Evolutionary conservation across 2,797 vertebrate species (phyloP).

Genomic region (Semaprochilodus insignis): DNA sequence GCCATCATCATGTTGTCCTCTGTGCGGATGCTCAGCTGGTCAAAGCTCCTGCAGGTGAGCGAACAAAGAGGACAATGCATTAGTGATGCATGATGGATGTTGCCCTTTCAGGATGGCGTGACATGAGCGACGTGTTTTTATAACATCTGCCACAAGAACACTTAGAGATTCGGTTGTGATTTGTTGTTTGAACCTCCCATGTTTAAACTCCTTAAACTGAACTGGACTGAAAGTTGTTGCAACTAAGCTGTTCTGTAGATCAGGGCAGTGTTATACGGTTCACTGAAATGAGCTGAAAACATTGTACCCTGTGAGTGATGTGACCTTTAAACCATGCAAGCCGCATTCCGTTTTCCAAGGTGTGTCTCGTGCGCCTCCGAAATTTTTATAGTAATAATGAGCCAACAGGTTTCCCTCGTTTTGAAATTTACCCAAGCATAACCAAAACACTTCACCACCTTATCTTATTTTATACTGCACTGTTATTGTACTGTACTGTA

Average conservation of each 20-base stretch:
- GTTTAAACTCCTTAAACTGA: not conserved
- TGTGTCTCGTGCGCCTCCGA: not conserved
- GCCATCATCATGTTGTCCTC: constrained; percentile 43
- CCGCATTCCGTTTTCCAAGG: not conserved
- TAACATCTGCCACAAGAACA: no score
- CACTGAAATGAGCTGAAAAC: not conserved
- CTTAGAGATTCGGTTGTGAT: no score
- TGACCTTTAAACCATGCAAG: not conserved
- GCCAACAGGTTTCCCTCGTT: not conserved
- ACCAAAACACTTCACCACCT: not conserved
- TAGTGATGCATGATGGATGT: not conserved
- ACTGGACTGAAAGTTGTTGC: not conserved
- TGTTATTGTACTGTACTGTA: not conserved
- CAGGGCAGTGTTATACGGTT: not conserved
- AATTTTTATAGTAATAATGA: not conserved
- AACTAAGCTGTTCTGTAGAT: not conserved
- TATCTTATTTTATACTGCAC: not conserved
- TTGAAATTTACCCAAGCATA: not conserved
- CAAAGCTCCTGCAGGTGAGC: constrained; percentile 48
- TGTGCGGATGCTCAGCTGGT: constrained; percentile 56
- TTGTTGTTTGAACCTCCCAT: no score
- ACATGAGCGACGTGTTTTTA: no score
- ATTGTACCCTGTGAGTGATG: not conserved
- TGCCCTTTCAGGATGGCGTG: no score
- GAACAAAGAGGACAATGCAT: not conserved